Conservation (phyloP, 2,797 vertebrate genomes). For the Rhinophrynus dorsalis region DNA sequence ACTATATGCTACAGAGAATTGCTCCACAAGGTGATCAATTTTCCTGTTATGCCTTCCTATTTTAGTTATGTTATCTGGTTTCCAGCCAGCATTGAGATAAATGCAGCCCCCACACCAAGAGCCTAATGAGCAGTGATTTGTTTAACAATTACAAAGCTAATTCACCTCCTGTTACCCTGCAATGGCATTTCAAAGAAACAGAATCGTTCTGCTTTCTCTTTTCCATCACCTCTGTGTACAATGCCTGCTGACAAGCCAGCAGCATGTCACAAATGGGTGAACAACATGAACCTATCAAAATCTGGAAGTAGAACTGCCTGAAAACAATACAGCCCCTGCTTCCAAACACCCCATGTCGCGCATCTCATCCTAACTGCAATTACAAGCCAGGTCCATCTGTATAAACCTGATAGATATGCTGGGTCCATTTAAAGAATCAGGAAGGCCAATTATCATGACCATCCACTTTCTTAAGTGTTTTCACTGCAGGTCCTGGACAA, state of each 20-base stretch:
- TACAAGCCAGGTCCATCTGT: constrained; percentile 66
- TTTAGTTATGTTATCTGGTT: constrained; percentile 20
- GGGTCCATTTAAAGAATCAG: constrained; percentile 60
- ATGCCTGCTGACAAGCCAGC: constrained; percentile 64
- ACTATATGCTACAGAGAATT: constrained; percentile 11
- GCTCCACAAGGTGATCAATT: background rate
- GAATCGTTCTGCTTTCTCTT: constrained; percentile 58
- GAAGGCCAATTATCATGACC: constrained; percentile 61
- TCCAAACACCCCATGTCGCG: constrained; percentile 57
- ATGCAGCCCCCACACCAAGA: constrained; percentile 40
- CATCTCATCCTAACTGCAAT: constrained; percentile 63
- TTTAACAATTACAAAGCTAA: constrained; percentile 34
- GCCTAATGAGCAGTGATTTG: constrained; percentile 46
- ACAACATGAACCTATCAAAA: constrained; percentile 59
- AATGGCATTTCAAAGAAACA: constrained; percentile 56
- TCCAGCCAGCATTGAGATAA: constrained; percentile 21
- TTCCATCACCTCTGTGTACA: constrained; percentile 59
- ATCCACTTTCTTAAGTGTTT: constrained; percentile 57
- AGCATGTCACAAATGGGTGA: constrained; percentile 56
- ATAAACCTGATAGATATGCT: constrained; percentile 62
- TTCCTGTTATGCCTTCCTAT: constrained; percentile 34
- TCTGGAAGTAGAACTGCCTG: constrained; percentile 58
- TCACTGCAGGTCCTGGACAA: constrained; percentile 44
- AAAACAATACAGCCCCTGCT: constrained; percentile 61
- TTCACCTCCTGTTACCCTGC: constrained; percentile 43